A percentile compares a stretch with the other conserved stretches of the same genome.
Conservation (phyloP, 2,113 vertebrate species). For the Brachyhypopomus gauderio region DNA sequence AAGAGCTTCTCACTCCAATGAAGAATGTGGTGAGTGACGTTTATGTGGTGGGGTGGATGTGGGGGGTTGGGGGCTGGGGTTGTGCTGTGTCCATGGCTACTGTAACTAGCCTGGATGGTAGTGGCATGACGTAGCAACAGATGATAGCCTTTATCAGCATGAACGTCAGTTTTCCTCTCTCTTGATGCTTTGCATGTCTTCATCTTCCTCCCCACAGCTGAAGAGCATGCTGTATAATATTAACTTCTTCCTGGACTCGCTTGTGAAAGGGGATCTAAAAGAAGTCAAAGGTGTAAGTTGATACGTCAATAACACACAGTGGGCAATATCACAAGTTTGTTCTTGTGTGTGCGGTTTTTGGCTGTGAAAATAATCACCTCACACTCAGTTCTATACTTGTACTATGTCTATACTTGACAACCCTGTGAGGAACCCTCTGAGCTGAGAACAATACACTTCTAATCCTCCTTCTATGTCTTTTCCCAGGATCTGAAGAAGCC, state of each 20-base stretch:
- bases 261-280: slow-evolving; percentile 75
- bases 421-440: no score
- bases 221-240: slow-evolving; percentile 77
- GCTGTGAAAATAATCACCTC: neutral
- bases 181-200: slow-evolving; percentile 2
- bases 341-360: neutral
- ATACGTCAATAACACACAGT: neutral
- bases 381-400: no score
- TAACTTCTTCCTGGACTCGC: slow-evolving; percentile 72
- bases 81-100: neutral
- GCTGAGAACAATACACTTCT: neutral
- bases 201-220: slow-evolving; percentile 58
- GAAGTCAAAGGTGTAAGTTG: slow-evolving; percentile 75
- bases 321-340: neutral
- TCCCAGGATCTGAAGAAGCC: slow-evolving; percentile 75
- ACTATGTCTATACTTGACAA: no score
- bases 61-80: neutral
- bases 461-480: neutral
- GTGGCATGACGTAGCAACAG: neutral
- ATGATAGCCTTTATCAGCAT: slow-evolving; percentile 25
- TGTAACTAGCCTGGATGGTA: neutral
- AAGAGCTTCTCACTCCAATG: slow-evolving; percentile 70
- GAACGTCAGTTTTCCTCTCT: neutral
- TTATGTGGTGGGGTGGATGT: neutral
- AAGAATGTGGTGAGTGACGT: slow-evolving; percentile 69